Percentiles rank a stretch among this genome's conserved stretches.
Conservation (phyloP, 2,888 invertebrate genomes). For the Carpatolechia fugitivella region DNA sequence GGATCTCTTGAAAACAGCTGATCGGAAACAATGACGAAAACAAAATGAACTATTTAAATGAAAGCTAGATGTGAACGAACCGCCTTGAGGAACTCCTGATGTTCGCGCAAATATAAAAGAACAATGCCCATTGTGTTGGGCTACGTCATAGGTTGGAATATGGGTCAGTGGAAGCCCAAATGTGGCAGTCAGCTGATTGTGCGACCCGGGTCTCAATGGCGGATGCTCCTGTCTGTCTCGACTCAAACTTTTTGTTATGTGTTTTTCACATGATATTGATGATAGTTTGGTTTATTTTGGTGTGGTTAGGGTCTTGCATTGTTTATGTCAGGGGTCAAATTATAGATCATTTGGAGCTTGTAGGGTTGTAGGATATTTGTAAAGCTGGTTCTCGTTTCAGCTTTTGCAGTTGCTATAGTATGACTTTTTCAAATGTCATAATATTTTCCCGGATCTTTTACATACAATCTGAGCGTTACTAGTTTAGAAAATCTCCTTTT, state of each 20-base stretch:
- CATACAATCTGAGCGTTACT: too few species aligned
- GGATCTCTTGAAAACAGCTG: slow-evolving; percentile 61
- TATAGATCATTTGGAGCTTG: too few species aligned
- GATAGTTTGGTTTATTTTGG: neutral
- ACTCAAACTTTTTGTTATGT: neutral
- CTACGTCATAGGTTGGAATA: slow-evolving; percentile 73
- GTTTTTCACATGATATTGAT: neutral
- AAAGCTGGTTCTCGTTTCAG: too few species aligned
- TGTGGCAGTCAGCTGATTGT: slow-evolving; percentile 71
- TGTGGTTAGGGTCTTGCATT: neutral
- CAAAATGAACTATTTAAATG: slow-evolving; percentile 70
- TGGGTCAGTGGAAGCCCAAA: slow-evolving; percentile 73
- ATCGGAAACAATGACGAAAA: slow-evolving; percentile 70
- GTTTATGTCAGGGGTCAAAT: too few species aligned
- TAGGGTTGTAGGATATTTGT: too few species aligned
- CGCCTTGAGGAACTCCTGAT: slow-evolving; percentile 72
- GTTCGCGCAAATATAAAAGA: slow-evolving; percentile 74
- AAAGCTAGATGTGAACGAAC: slow-evolving; percentile 68
- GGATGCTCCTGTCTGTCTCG: neutral
- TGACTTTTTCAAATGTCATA: too few species aligned
- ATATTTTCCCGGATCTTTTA: too few species aligned
- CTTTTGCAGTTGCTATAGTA: too few species aligned
- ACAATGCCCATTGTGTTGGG: slow-evolving; percentile 75
- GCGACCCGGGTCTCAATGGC: slow-evolving; percentile 38
- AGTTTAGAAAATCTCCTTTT: too few species aligned